phyloP scores from a whole-genome alignment of 2,113 vertebrate species.

The Drymodes brunneopygia region DNA sequence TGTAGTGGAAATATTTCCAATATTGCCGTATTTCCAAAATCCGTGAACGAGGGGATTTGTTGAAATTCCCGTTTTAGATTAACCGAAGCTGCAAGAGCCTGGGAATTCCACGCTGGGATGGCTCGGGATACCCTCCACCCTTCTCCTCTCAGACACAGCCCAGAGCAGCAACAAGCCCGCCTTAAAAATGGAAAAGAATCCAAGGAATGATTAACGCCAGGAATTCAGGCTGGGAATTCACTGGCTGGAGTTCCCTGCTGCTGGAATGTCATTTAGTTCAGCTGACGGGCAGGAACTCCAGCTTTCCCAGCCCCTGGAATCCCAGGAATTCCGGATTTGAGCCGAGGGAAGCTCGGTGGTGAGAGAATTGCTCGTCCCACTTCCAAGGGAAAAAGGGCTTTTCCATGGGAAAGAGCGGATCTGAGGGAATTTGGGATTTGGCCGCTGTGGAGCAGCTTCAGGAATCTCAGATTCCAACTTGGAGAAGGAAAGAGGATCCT shows the following conservation, averaged over 20 bases:
- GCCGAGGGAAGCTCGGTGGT: background rate
- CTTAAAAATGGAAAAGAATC: slow-evolving; percentile 32
- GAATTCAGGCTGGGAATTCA: slow-evolving; percentile 48
- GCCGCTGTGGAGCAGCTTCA: rapidly evolving
- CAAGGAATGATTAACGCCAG: slow-evolving; percentile 8
- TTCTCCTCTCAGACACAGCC: background rate
- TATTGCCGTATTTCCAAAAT: background rate
- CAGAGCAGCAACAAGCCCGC: background rate
- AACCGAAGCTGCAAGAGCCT: background rate
- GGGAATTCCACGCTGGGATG: background rate
- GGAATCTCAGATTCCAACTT: rapidly evolving
- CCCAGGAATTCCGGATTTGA: background rate
- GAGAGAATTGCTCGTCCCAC: slow-evolving; percentile 39
- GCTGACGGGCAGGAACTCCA: background rate
- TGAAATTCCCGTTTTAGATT: background rate
- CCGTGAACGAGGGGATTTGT: background rate
- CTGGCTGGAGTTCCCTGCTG: slow-evolving; percentile 43
- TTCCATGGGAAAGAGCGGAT: background rate
- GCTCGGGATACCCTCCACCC: background rate
- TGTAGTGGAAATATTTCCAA: background rate
- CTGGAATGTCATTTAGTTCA: slow-evolving; percentile 41
- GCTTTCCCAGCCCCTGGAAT: background rate
- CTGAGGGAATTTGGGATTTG: background rate
- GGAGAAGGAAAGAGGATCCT: background rate
- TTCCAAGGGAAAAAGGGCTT: slow-evolving; percentile 18